Base-by-base conservation (phyloP, 2,888 invertebrate species). In the Ophraella communa region DNA sequence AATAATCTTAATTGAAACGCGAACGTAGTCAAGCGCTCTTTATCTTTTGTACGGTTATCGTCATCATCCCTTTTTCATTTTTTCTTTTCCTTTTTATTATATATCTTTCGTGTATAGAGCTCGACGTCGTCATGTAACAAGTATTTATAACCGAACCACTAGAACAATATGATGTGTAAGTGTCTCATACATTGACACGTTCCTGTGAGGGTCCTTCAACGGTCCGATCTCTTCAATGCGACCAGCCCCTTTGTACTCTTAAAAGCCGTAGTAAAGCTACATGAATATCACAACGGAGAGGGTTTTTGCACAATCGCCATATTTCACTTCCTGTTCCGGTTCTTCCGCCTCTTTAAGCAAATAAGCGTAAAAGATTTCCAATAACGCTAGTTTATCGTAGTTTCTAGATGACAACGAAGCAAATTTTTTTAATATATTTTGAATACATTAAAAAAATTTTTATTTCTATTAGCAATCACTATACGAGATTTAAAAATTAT, bases 61-160 rank as follows among this genome's bases (percentile, higher is more conserved):
- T 42, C 60, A 30, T 59, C 56, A 63, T 62, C 42, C 35, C 60
- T 62, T 59, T 71, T 68, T 39, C 17, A 0, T 39, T 39, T 62
- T 62, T 62, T 73, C 67, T 70, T 69, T 66, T 66, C 62, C 66
- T 47, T 51, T 51, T 51, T 51, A 51, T 51, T 51, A 27, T 11
- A 47, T 51, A 51, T 51, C 24, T 27, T 60, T 45, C n/a, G 5
- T 58, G 56, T 45, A 45, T 57, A 57, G 55, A 61, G 35, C 58
- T 62, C 57, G 57, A 4, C 27, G 65, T 69, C 71, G 65, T 69
- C 71, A 70, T 67, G 73, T 68, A 71, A 70, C 72, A 73, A 73
- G 73, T 74, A 74, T 75, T 74, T 74, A 73, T 74, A 71, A 73
- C 66, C 65, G 63, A 39, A 65, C 64, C 65, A 64, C 63, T 71